A percentile compares a stretch with the other conserved stretches of the same genome.
Evolutionary conservation across 2,797 vertebrate genomes (phyloP).

Genomic region (Lateolabrax maculatus): DNA sequence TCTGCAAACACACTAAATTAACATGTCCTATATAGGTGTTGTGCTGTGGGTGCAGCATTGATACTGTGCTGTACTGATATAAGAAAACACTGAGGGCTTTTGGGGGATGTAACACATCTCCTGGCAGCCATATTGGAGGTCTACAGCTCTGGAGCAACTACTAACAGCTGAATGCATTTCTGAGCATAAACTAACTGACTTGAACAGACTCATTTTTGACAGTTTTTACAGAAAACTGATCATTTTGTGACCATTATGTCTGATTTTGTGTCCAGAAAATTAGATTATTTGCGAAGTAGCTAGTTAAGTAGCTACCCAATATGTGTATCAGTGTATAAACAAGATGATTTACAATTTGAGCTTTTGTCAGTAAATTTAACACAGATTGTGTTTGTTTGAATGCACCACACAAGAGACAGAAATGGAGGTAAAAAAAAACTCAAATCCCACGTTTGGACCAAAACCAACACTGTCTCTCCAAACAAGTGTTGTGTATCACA

Average conservation of each 20-base stretch:
- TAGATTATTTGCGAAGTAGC: constrained; percentile 2
- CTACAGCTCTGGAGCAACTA: background rate
- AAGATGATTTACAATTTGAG: background rate
- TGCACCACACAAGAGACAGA: background rate
- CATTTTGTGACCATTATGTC: constrained; percentile 5
- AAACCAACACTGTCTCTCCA: constrained; percentile 1
- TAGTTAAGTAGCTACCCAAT: constrained; percentile 7
- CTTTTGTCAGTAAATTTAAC: constrained; percentile 7
- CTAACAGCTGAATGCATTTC: background rate
- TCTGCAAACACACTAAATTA: background rate
- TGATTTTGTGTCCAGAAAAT: constrained; percentile 27
- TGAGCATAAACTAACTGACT: background rate
- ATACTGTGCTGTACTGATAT: background rate
- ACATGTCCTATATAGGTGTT: background rate
- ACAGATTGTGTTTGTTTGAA: constrained; percentile 12
- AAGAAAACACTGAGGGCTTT: constrained; percentile 19
- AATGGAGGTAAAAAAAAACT: background rate
- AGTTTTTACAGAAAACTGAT: constrained; percentile 11
- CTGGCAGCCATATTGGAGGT: constrained; percentile 11
- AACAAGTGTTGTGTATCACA: background rate
- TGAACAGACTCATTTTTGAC: background rate
- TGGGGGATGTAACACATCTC: background rate
- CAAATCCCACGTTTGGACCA: background rate
- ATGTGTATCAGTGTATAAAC: constrained; percentile 13
- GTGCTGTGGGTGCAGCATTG: background rate